phyloP scores from a whole-genome alignment of 2,113 vertebrate species.

The Ovibos moschatus region DNA sequence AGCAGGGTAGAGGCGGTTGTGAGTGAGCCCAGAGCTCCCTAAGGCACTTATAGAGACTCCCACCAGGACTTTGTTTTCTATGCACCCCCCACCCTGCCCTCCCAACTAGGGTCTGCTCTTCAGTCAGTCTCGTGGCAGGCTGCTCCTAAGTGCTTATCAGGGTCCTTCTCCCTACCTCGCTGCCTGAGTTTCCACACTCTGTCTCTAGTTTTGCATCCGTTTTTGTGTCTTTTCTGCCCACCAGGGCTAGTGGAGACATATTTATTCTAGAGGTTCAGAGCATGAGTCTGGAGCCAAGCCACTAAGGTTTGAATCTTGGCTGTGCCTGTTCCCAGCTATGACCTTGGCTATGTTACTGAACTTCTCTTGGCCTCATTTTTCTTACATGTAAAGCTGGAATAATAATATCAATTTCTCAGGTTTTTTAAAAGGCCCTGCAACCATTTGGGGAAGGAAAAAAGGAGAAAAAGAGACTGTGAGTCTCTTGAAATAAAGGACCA shows the following conservation, averaged over 20 bases:
- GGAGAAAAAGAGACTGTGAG: background rate
- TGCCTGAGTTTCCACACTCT: background rate
- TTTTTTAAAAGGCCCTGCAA: background rate
- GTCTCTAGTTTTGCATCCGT: background rate
- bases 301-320: background rate
- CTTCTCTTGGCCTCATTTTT: background rate
- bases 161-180: background rate
- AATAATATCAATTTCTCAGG: background rate
- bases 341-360: background rate
- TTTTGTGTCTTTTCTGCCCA: background rate
- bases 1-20: background rate
- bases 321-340: background rate
- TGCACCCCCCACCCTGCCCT: background rate
- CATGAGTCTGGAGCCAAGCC: background rate
- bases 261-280: background rate
- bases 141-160: background rate
- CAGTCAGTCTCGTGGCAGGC: rapidly evolving
- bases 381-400: background rate
- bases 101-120: too few species aligned
- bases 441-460: background rate
- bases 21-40: background rate
- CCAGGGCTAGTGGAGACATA: background rate
- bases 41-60: background rate
- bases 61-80: background rate
- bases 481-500: background rate